Conservation (phyloP, 2,113 vertebrate genomes). For the Corythoichthys haematopterus region DNA sequence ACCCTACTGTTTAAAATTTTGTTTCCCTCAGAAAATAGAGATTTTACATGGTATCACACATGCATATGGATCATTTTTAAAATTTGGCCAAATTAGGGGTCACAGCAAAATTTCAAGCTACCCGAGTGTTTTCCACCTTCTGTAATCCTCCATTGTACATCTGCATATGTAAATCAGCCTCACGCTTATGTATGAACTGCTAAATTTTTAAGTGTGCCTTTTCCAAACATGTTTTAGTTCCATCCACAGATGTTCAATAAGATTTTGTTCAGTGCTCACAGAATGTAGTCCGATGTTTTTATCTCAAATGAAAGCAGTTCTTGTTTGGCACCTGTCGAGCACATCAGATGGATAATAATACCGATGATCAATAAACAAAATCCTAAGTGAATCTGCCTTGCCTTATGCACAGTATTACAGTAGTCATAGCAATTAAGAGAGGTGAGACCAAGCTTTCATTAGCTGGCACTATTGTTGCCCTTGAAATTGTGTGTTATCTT, state of each 20-base stretch:
- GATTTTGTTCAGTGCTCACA: not conserved
- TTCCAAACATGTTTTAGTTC: not conserved
- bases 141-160: not conserved
- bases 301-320: not conserved
- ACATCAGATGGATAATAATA: not conserved
- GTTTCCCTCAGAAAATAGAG: no score
- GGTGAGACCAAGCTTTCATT: not conserved
- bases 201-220: not conserved
- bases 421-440: not conserved
- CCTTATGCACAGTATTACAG: not conserved
- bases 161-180: not conserved
- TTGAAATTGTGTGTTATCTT: not conserved
- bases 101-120: no score
- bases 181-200: no score
- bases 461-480: not conserved
- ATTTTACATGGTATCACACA: no score
- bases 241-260: not conserved
- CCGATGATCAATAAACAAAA: not conserved
- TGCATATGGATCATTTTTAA: no score
- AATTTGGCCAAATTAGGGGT: no score
- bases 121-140: not conserved
- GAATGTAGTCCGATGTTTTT: not conserved
- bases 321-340: not conserved
- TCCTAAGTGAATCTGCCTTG: not conserved
- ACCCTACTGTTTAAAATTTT: no score